These are phyloP conservation scores for Dynastes tityus DNA, from an alignment of 2,888 invertebrate genomes.

Conservation along the genomic window DNA sequence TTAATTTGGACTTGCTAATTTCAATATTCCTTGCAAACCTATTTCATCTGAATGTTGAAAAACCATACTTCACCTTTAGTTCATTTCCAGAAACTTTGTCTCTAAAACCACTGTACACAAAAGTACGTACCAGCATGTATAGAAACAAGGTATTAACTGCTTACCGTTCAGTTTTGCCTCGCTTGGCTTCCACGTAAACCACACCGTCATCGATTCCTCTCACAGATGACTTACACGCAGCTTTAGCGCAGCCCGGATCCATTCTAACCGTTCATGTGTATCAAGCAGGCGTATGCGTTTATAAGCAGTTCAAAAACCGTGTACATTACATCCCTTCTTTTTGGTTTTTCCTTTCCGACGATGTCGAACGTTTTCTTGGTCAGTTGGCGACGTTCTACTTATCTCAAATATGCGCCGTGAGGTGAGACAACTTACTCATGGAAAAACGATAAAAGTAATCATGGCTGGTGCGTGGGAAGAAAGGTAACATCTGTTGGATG, in stretches of 20 bases:
- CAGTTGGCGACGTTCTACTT: conserved; percentile 19
- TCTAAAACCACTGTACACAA: too few species aligned
- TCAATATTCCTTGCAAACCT: too few species aligned
- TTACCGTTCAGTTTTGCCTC: too few species aligned
- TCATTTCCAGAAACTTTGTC: too few species aligned
- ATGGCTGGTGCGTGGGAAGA: too few species aligned
- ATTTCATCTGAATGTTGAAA: too few species aligned
- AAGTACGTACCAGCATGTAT: too few species aligned
- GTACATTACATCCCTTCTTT: neutral
- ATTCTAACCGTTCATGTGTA: conserved; percentile 3
- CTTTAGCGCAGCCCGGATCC: conserved; percentile 2
- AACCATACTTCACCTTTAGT: too few species aligned
- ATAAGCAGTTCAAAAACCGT: neutral
- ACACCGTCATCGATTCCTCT: conserved; percentile 52
- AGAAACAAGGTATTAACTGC: too few species aligned
- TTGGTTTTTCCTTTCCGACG: neutral
- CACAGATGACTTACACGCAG: conserved; percentile 31
- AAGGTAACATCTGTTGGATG: too few species aligned
- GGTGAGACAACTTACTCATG: neutral
- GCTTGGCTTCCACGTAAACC: conserved; percentile 46
- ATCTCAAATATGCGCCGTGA: neutral
- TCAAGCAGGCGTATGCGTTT: neutral
- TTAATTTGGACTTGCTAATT: too few species aligned
- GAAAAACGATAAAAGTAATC: too few species aligned
- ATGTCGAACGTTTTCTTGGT: conserved; percentile 21